Conservation (phyloP, 2,113 vertebrate genomes). For the Lophotis ruficrista region DNA sequence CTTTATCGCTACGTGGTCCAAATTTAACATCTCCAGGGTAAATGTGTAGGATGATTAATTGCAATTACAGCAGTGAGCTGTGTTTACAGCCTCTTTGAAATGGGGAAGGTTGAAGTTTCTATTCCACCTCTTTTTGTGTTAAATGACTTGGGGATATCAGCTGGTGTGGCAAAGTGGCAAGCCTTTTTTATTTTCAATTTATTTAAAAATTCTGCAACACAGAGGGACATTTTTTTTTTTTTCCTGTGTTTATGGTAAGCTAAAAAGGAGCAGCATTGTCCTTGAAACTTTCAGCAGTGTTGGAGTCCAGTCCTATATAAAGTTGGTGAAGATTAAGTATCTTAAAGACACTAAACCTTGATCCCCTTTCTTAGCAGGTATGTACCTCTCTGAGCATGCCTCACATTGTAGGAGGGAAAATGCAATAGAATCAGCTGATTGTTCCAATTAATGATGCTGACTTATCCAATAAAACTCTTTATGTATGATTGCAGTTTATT, state of each 20-base stretch:
- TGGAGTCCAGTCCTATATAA: not conserved
- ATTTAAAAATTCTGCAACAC: not conserved
- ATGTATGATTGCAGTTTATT: not conserved
- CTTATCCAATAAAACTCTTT: not conserved
- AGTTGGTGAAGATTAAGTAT: not conserved
- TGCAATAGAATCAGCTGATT: not conserved
- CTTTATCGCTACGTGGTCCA: not conserved
- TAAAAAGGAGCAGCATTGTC: not conserved
- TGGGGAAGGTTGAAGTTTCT: not conserved
- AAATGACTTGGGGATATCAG: not conserved
- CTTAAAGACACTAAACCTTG: not conserved
- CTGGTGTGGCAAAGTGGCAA: not conserved
- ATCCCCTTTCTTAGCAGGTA: not conserved
- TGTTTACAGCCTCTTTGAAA: not conserved
- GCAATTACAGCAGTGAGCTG: not conserved
- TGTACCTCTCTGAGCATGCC: not conserved
- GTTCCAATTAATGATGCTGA: not conserved
- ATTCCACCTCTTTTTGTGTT: not conserved
- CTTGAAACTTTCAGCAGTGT: not conserved
- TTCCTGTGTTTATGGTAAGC: not conserved
- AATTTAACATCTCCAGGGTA: not conserved
- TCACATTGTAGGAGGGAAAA: not conserved
- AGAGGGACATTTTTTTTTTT: not conserved
- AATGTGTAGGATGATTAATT: not conserved
- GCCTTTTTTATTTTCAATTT: not conserved